Evolutionary conservation across 2,888 invertebrate species (phyloP), one percentile per base, ranked within the genome.

Genomic region (Auanema freiburgensis): DNA sequence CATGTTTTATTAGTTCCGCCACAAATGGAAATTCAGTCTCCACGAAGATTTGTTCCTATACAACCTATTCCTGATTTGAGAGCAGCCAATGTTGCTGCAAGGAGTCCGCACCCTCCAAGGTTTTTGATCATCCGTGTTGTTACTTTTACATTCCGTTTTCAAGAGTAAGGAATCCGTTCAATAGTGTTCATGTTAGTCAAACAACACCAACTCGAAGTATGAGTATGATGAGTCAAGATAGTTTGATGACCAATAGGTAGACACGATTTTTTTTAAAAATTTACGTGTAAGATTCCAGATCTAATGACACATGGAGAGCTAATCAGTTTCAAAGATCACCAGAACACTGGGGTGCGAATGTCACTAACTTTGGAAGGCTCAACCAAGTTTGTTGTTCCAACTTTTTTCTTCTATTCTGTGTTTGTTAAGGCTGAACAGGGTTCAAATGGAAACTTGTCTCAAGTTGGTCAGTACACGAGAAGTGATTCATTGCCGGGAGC

Each of bases 41-140:
- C 79, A 1, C 64, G 81, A 25, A 64, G 81, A 25, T 81, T 81
- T 52, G 78, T 80, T 18, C 81, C 80, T 16, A 67, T 81, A 11
- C 74, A 78, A 23, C 60, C 69, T 0, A 78, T 77, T 55, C 79
- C 79, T 11, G 81, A 79, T 43, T 60, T 81, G 21, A 58, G 80
- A 54, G 80, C 78, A 14, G 79, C 79, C 10, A 81, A 81, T 66
- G 58, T 70, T 12, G 79, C 79, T 12, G 65, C 67, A 10, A 52
- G 80, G 23, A 69, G 72, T 11, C 54, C 66, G 1, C 78, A 78
- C 63, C 78, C 78, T 11, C 78, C 78, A 10, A 68, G 68, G 57
- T 63, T 6, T n/a, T 18, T 6, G n/a, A 24, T 23, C 6, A 5
- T 23, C 23, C 4, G 11, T 52, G 5, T 11, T 23, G 25, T 57